Conservation (phyloP, 2,797 vertebrate species). For the Phyllotis vaccarum region DNA sequence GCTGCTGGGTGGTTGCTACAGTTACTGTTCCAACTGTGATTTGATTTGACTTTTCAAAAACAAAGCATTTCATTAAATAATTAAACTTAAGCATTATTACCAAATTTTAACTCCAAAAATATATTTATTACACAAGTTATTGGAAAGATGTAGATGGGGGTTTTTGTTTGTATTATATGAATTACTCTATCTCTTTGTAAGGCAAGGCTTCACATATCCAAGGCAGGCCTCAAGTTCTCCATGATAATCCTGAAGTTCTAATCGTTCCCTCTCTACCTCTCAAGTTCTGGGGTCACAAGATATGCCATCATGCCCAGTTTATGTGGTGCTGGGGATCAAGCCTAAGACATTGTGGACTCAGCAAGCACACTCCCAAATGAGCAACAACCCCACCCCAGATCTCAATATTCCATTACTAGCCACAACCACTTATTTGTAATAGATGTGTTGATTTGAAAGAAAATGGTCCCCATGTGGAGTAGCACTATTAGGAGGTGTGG, state of each 20-base stretch:
- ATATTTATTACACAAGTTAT: conserved; percentile 45
- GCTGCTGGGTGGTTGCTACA: neutral
- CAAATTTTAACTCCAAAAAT: conserved; percentile 50
- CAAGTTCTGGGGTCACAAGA: neutral
- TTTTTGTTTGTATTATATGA: neutral
- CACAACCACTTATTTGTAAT: neutral
- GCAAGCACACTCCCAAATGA: neutral
- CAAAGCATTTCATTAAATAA: conserved; percentile 53
- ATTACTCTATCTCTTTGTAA: neutral
- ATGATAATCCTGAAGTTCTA: neutral
- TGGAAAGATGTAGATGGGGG: neutral
- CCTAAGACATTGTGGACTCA: neutral
- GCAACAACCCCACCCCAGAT: neutral
- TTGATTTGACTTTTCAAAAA: conserved; percentile 65
- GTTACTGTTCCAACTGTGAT: conserved; percentile 46
- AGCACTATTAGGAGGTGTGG: neutral
- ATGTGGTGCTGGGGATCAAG: neutral
- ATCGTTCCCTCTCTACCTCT: neutral
- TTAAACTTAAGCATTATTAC: conserved; percentile 50
- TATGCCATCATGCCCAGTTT: no score
- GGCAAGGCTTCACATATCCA: neutral
- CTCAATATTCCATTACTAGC: neutral
- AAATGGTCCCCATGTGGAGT: neutral
- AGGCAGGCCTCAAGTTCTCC: neutral
- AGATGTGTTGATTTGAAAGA: neutral